phyloP scores from a whole-genome alignment of 2,888 invertebrate genomes.

The Campoplex nolae region DNA sequence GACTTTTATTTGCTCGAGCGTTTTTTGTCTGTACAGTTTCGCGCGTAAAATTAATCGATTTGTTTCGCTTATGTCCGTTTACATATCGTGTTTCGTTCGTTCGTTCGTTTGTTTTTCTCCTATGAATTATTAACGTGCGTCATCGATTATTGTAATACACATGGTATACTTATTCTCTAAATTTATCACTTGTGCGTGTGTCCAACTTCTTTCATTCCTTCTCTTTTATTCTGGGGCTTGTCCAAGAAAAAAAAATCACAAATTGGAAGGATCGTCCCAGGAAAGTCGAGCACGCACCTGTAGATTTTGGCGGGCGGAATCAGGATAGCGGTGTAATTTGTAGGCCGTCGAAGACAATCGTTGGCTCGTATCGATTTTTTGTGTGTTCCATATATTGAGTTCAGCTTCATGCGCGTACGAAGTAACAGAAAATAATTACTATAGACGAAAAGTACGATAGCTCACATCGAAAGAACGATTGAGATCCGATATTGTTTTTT shows the following conservation, averaged over 20 bases:
- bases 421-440: neutral
- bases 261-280: neutral
- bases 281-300: slow-evolving; percentile 13
- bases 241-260: neutral
- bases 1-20: slow-evolving; percentile 61
- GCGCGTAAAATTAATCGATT: slow-evolving; percentile 55
- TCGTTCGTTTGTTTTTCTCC: neutral
- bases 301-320: slow-evolving; percentile 28
- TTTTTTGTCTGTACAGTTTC: slow-evolving; percentile 61
- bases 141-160: slow-evolving; percentile 67
- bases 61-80: slow-evolving; percentile 55
- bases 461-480: neutral
- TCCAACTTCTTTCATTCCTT: slow-evolving; percentile 47
- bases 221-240: neutral
- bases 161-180: slow-evolving; percentile 63
- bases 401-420: neutral
- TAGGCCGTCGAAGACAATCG: slow-evolving; percentile 45
- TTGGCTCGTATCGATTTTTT: neutral
- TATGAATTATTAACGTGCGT: slow-evolving; percentile 49
- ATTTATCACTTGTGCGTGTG: slow-evolving; percentile 63
- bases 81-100: slow-evolving; percentile 22
- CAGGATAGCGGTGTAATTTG: slow-evolving; percentile 38
- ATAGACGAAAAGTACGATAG: neutral
- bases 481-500: neutral
- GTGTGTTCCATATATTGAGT: neutral